Evolutionary conservation across 2,888 invertebrate genomes (phyloP).

Genomic region (Eilema sororculum): DNA sequence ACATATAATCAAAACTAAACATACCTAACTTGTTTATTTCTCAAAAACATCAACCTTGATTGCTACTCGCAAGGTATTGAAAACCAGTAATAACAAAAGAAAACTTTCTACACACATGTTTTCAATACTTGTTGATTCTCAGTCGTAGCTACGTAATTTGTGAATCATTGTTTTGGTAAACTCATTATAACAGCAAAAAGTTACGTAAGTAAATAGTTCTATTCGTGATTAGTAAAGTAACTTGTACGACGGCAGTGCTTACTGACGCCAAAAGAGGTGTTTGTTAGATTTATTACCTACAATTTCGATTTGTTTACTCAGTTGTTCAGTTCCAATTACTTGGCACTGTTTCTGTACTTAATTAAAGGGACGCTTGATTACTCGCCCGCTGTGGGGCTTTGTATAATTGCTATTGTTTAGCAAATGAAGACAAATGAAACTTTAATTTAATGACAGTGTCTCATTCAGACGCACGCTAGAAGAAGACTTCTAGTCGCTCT

Average conservation of each 20-base stretch:
- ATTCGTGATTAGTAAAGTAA: slow-evolving; percentile 38
- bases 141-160: slow-evolving; percentile 5
- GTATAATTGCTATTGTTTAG: slow-evolving; percentile 88
- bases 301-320: slow-evolving; percentile 87
- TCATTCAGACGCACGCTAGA: slow-evolving; percentile 79
- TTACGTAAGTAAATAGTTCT: slow-evolving; percentile 27
- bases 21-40: background rate
- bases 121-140: slow-evolving; percentile 42
- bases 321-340: slow-evolving; percentile 88
- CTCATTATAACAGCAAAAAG: slow-evolving; percentile 29
- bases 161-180: slow-evolving; percentile 27
- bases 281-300: slow-evolving; percentile 85
- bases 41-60: too few species aligned
- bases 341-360: slow-evolving; percentile 87
- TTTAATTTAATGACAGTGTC: slow-evolving; percentile 87
- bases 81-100: background rate
- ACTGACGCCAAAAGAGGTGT: slow-evolving; percentile 82
- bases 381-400: slow-evolving; percentile 86
- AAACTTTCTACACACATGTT: slow-evolving; percentile 12
- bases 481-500: slow-evolving; percentile 70
- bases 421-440: slow-evolving; percentile 88
- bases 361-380: slow-evolving; percentile 88
- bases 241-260: slow-evolving; percentile 59
- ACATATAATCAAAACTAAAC: too few species aligned
- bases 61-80: background rate